A percentile compares a stretch with the other conserved stretches of the same genome.
Conservation (phyloP, 1,140 invertebrate genomes). For the Calosoma granatense region DNA sequence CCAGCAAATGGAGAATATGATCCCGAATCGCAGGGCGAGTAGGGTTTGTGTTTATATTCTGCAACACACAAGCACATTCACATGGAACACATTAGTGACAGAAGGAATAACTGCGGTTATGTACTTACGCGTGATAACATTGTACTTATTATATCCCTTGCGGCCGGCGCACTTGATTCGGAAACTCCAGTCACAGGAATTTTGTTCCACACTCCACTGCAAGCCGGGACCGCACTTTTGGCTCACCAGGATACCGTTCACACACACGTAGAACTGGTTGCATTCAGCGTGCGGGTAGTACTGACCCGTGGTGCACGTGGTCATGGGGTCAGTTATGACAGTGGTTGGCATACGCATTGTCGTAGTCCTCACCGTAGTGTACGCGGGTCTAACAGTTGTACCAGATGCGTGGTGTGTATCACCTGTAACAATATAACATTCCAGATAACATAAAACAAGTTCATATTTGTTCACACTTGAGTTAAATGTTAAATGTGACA, state of each 20-base stretch:
- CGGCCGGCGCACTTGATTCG: constrained; percentile 34
- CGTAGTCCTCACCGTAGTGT: constrained; percentile 20
- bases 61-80: constrained; percentile 11
- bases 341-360: constrained; percentile 15
- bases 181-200: constrained; percentile 59
- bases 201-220: constrained; percentile 50
- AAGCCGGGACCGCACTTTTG: constrained; percentile 60
- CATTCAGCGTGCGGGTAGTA: constrained; percentile 52
- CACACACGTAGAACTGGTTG: constrained; percentile 56
- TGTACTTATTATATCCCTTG: constrained; percentile 11
- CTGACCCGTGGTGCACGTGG: constrained; percentile 40
- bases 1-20: constrained; percentile 49
- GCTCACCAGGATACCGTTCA: constrained; percentile 50
- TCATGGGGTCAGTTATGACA: constrained; percentile 11
- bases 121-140: constrained; percentile 10
- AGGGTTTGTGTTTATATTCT: constrained; percentile 30
- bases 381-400: too few relatives aligned
- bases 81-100: not conserved
- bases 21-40: constrained; percentile 50
- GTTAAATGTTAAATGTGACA: too few relatives aligned
- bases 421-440: too few relatives aligned
- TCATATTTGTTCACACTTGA: too few relatives aligned
- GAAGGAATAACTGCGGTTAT: not conserved
- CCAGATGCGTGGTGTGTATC: constrained; percentile 11
- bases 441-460: too few relatives aligned